Evolutionary conservation across 2,888 invertebrate species (phyloP).

Genomic region (Drosophila fulvimacula): DNA sequence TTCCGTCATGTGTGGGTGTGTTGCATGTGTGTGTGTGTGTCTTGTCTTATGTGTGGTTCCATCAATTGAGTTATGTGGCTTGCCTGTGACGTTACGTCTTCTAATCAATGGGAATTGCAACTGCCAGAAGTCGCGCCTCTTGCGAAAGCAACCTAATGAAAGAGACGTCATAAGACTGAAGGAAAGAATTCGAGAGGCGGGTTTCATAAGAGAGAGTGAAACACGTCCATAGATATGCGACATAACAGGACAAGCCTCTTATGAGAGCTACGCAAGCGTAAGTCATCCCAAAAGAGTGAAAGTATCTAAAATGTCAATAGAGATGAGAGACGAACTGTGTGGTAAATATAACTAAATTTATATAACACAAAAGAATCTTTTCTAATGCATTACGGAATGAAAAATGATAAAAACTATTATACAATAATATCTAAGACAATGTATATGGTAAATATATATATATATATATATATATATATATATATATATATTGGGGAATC

Average conservation of each 20-base stretch:
- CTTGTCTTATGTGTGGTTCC: constrained; percentile 1
- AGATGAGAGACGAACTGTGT: constrained; percentile 1
- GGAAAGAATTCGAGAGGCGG: background rate
- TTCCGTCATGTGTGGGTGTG: constrained; percentile 13
- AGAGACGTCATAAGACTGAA: background rate
- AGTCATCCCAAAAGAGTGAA: background rate
- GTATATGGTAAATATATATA: background rate
- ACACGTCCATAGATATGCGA: background rate
- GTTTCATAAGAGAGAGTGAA: background rate
- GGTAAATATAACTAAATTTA: background rate
- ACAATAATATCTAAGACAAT: background rate
- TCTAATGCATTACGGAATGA: background rate
- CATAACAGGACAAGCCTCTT: constrained; percentile 1
- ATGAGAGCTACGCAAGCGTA: constrained; percentile 6
- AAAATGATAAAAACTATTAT: background rate
- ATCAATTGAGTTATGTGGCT: constrained; percentile 47
- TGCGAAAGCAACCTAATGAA: constrained; percentile 6
- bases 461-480: no score
- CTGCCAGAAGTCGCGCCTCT: constrained; percentile 21
- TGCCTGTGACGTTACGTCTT: constrained; percentile 12
- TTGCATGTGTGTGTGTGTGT: background rate
- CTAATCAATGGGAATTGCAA: constrained; percentile 4
- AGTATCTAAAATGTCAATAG: background rate
- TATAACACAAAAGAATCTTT: background rate
- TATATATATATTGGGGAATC: no score